phyloP scores from a whole-genome alignment of 2,888 invertebrate genomes.

The Drosophila borealis region DNA sequence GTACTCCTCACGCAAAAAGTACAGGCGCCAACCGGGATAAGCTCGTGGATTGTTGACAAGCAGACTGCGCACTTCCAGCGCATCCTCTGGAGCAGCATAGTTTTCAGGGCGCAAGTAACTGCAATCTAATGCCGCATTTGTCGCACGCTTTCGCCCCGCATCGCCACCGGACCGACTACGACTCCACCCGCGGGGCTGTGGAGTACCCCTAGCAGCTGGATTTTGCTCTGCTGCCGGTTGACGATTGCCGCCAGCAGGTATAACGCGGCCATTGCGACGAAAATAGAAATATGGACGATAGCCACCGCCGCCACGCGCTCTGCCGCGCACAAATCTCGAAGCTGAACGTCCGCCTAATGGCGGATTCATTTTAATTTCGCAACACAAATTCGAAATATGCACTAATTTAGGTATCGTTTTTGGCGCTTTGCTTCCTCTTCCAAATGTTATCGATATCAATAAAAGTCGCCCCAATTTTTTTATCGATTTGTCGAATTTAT shows the following conservation, averaged over 20 bases:
- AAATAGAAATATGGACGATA: conserved; percentile 81
- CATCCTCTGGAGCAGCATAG: conserved; percentile 72
- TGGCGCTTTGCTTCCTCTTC: conserved; percentile 26
- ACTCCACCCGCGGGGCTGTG: conserved; percentile 60
- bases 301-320: conserved; percentile 68
- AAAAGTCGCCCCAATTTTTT: neutral
- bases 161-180: conserved; percentile 1
- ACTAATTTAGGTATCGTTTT: neutral
- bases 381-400: conserved; percentile 10
- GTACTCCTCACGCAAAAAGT: conserved; percentile 89
- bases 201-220: neutral
- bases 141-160: conserved; percentile 17
- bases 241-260: conserved; percentile 68
- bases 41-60: conserved; percentile 73
- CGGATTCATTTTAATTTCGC: conserved; percentile 63
- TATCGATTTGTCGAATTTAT: conserved; percentile 7
- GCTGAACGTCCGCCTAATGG: conserved; percentile 45
- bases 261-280: conserved; percentile 78
- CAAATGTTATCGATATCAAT: conserved; percentile 1
- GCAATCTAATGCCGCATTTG: conserved; percentile 44
- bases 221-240: conserved; percentile 7
- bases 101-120: conserved; percentile 75
- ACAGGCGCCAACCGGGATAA: conserved; percentile 91
- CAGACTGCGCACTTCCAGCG: conserved; percentile 62
- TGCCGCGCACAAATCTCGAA: conserved; percentile 73